Evolutionary conservation across 2,113 vertebrate genomes (phyloP), one percentile per base, ranked within the genome.

Genomic region (Caranx melampygus): DNA sequence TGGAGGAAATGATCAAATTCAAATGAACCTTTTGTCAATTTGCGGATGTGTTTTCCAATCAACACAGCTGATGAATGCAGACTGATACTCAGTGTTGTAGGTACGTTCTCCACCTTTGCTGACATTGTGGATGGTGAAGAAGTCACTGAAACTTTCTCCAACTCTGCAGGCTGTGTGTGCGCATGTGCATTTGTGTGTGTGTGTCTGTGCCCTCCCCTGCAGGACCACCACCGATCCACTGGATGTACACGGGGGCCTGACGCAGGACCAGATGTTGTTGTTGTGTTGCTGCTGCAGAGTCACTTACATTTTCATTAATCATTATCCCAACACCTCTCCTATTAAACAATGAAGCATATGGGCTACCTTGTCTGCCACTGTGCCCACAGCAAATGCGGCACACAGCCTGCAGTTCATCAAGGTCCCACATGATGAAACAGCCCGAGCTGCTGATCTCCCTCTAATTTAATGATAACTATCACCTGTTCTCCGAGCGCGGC

Each of bases 381-480:
- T 35, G 55, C 18, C 59, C 69, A 2, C 26, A 45, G 75, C 66
- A 68, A 62, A 80, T 31, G 68, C 49, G 0, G 10, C 47, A 20
- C 52, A 21, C 11, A 14, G 49, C 75, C 81, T 26, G 4, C 18
- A 18, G 78, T 84, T 81, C 82, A 83, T 85, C 87, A 45, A 69
- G 44, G 72, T 70, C 77, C 83, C 77, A 64, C 73, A 34, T 79
- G 88, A 93, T 78, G 66, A 77, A 88, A 35, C 70, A 59, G 72
- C 75, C 42, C 31, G 51, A 58, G 80, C 49, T 10, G 33, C 81
- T 77, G 84, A 89, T 87, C 83, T 84, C 64, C 52, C 72, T 83
- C 84, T 92, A 93, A 93, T 94, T 90, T 89, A 93, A 88, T 84
- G 86, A 92, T 92, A 91, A 87, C 81, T 82, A 93, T 92, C 88